Conservation (phyloP, 1,140 invertebrate species). For the Procambarus virginalis region DNA sequence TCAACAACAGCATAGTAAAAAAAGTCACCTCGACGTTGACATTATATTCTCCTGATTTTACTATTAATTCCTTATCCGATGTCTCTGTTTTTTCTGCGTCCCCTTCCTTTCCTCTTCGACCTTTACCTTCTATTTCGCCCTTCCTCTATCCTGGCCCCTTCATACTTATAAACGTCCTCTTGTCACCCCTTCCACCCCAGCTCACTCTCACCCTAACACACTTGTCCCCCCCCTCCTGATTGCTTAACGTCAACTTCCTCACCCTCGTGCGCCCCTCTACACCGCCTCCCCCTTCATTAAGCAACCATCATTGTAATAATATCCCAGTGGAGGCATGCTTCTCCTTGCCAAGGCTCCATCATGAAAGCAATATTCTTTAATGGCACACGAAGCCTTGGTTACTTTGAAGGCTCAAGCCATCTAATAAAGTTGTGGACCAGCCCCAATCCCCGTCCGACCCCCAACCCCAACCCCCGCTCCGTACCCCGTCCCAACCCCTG, state of each 20-base stretch:
- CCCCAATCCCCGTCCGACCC: too few species aligned
- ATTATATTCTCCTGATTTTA: too few species aligned
- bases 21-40: too few species aligned
- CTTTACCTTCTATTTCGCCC: too few species aligned
- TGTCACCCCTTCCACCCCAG: neutral
- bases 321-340: slow-evolving; percentile 27
- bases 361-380: slow-evolving; percentile 55
- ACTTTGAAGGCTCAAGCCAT: slow-evolving; percentile 55
- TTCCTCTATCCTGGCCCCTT: too few species aligned
- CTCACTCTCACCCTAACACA: neutral
- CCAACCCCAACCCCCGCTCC: neutral
- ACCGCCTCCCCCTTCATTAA: slow-evolving; percentile 27
- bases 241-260: neutral
- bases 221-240: neutral
- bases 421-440: slow-evolving; percentile 26
- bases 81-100: too few species aligned
- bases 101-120: too few species aligned
- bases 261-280: neutral
- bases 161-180: too few species aligned
- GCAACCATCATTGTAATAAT: slow-evolving; percentile 39
- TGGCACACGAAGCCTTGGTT: slow-evolving; percentile 40
- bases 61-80: too few species aligned
- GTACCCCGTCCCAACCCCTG: neutral
- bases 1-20: too few species aligned
- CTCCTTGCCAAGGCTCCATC: slow-evolving; percentile 31